Base-by-base conservation (phyloP, 2,888 invertebrate species). In the Oscheius sp. region DNA sequence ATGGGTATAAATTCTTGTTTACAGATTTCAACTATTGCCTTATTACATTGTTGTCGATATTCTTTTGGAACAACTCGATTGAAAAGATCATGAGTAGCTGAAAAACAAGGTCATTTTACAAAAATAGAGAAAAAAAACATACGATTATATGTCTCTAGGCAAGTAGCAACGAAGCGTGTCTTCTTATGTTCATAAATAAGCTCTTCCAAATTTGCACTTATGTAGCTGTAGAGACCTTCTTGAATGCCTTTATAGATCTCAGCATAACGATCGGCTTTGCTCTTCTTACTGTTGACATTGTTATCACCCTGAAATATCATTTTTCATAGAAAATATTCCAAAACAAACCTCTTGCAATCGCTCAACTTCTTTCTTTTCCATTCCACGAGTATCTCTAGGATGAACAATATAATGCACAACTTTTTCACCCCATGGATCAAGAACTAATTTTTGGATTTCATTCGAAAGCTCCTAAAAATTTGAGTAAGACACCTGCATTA, bases 391-490 rank as follows among this genome's bases (percentile, higher is more conserved):
- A 87, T 95, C 93, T 53, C 93, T 93, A 0, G 95, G 94, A 56
- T 93, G 93, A 16, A 96, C 92, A 25, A 97, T 90, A 92, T 96
- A 96, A 74, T 94, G 92, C 66, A 80, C 58, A 71, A 96, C 94
- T 90, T 93, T 93, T 79, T 93, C 92, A 0, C 96, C 96, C 92
- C 93, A 93, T 88, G 94, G 93, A 88, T 93, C 93, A 49, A 91
- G 90, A 0, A 93, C 64, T 55, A 86, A 35, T 64, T 85, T 82
- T 29, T 79, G 81, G 45, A 87, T 81, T n/a, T 86, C 82, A 70
- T 87, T 81, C 0, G 80, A 76, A 21, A 87, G 76, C 56, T 87
- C 86, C 84, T 87, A 55, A 43, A 76, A 64, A 55, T 45, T 18
- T 5, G 27, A n/a, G 55, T 43, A 52, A 18, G 18, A 5, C 12